Evolutionary conservation across 2,888 invertebrate species (phyloP), one percentile per base, ranked within the genome.

Genomic region (Diaperis boleti): DNA sequence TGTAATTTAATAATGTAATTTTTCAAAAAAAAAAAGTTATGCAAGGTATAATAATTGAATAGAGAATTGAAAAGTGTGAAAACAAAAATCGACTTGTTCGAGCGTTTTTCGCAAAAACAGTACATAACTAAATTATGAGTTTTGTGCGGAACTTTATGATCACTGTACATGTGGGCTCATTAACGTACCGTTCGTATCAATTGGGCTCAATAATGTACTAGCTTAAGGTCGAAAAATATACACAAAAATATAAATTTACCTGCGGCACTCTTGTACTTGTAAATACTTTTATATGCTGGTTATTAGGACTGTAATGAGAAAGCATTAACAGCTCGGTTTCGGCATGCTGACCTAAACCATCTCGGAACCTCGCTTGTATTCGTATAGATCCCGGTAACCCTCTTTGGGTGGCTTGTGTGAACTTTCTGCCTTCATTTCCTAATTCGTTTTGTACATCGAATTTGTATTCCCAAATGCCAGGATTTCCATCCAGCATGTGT

Each of bases 401-500:
- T 42, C 79, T 66, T 39, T 74, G 74, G 61, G 71, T 77, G n/a
- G 79, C 55, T 63, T 78, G 73, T 44, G 77, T 75, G 54, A 74
- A 75, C 2, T 75, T 74, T 31, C 69, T 73, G 6, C 79, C 79
- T 29, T 68, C 73, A 45, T 78, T 69, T 69, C 87, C 85, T n/a
- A 91, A 83, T 72, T 88, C 87, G 20, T 85, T 83, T 64, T 87
- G 84, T 4, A 95, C 83, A 82, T 95, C 94, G 6, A 95, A 83
- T 76, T 89, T 89, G 62, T 93, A 85, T 72, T 92, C 90, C 94
- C 95, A 96, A 7, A 95, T 86, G 4, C 93, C 95, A 0, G 86
- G 85, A 63, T 87, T 84, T 0, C 87, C 88, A 1, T 88, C 83
- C 41, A 90, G 87, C 78, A 90, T 89, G 59, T 83, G 83, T 13